Evolutionary conservation across 2,113 vertebrate species (phyloP), one percentile per base, ranked within the genome.

Genomic region (Caracal caracal): DNA sequence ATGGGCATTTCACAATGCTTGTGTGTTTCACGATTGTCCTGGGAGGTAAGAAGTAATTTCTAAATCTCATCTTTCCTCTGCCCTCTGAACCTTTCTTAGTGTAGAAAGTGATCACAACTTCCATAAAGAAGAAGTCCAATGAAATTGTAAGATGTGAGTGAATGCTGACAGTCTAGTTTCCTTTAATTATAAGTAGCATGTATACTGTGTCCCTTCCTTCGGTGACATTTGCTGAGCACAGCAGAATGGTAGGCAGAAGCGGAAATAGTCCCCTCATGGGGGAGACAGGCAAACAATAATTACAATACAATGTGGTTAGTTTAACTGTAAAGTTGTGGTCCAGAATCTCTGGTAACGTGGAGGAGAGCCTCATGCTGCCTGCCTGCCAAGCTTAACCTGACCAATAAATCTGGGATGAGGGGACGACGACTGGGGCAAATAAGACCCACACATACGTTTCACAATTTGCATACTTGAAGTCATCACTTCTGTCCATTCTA

Each of bases 41-140:
- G n/a, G 96, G 97, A 98, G 97, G 98, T 98, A 97, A 24, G 98
- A 94, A 16, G 17, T 19, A 13, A 16, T 75, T 88, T 93, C 51
- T 51, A 24, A 94, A 78, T 49, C 4, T 89, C 80, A 26, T 82
- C 65, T 82, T 73, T 76, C 26, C 68, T 84, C 49, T 82, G 37
- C 35, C 9, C 86, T 83, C 78, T 51, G 49, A 81, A 63, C 17
- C n/a, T 95, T 63, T n/a, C 30, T 91, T n/a, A 59, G 17, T 70
- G 37, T 40, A 79, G 92, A 82, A 79, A 83, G 56, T 35, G 24
- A 40, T 70, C 28, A 47, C 24, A 95, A 51, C 49, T 30, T 37
- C 11, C 11, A 59, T 66, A 35, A 84, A 93, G 73, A 73, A 68
- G 40, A 35, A 56, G 43, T 13, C 40, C 10, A n/a, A 0, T 20